Evolutionary conservation across 2,888 invertebrate genomes (phyloP).

Genomic region (Heteropelma amictum): DNA sequence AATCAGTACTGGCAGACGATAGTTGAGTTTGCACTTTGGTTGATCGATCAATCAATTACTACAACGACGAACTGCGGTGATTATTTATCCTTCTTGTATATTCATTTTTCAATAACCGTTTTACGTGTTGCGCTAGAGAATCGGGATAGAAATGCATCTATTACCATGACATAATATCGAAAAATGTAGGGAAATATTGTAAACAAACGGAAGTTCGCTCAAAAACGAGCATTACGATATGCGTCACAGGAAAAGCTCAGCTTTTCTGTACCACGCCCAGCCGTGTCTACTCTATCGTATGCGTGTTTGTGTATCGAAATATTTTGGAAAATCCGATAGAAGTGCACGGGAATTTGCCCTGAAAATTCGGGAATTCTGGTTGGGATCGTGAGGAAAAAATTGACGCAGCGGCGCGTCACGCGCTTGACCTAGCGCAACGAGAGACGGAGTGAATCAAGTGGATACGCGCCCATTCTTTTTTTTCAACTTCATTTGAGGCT

Average conservation of each 20-base stretch:
- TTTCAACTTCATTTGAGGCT: background rate
- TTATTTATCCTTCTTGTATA: too few species aligned
- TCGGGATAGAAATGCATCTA: background rate
- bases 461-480: conserved; percentile 12
- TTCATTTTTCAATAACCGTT: too few species aligned
- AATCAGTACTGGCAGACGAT: too few species aligned
- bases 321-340: conserved; percentile 42
- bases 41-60: too few species aligned
- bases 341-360: conserved; percentile 26
- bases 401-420: background rate
- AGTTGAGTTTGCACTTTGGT: too few species aligned
- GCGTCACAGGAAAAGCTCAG: conserved; percentile 10
- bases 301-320: conserved; percentile 1
- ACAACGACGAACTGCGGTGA: too few species aligned
- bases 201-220: conserved; percentile 1
- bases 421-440: conserved; percentile 29
- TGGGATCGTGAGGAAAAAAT: background rate
- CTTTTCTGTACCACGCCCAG: background rate
- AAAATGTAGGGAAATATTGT: conserved; percentile 20
- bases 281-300: too few species aligned
- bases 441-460: conserved; percentile 20
- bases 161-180: conserved; percentile 5
- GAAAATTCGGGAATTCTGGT: conserved; percentile 31
- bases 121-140: background rate
- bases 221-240: conserved; percentile 10